phyloP scores from a whole-genome alignment of 2,888 invertebrate genomes.

The Agrypnus murinus region DNA sequence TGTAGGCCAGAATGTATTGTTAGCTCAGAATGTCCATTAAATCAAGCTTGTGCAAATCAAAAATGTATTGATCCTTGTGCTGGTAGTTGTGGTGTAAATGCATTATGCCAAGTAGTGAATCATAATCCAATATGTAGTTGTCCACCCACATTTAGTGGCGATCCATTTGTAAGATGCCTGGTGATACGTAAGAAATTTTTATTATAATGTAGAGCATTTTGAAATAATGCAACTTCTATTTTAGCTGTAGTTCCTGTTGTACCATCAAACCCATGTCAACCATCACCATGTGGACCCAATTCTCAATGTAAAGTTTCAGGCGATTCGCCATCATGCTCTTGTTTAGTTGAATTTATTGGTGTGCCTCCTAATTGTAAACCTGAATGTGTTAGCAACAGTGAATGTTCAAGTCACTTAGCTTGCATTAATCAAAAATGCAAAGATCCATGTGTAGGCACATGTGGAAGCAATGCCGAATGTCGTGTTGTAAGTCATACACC shows the following conservation, averaged over 20 bases:
- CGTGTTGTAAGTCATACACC: constrained; percentile 85
- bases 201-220: too few relatives aligned
- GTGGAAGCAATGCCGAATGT: constrained; percentile 84
- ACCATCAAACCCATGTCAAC: constrained; percentile 80
- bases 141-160: constrained; percentile 79
- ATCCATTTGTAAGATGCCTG: constrained; percentile 84
- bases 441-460: constrained; percentile 83
- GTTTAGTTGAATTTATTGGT: constrained; percentile 79
- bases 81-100: constrained; percentile 85
- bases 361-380: constrained; percentile 85
- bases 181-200: constrained; percentile 72
- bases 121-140: constrained; percentile 89
- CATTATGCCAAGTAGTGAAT: constrained; percentile 85
- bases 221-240: constrained; percentile 32
- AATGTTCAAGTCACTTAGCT: constrained; percentile 80
- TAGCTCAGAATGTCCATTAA: constrained; percentile 83
- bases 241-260: constrained; percentile 61
- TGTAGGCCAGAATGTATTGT: constrained; percentile 86
- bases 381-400: constrained; percentile 86
- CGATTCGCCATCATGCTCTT: constrained; percentile 84
- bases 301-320: constrained; percentile 81
- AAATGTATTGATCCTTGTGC: constrained; percentile 89
- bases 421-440: constrained; percentile 86
- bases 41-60: constrained; percentile 84
- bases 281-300: constrained; percentile 88